Base-by-base conservation (phyloP, 2,797 vertebrate genomes). In the Sebastes flavidus region DNA sequence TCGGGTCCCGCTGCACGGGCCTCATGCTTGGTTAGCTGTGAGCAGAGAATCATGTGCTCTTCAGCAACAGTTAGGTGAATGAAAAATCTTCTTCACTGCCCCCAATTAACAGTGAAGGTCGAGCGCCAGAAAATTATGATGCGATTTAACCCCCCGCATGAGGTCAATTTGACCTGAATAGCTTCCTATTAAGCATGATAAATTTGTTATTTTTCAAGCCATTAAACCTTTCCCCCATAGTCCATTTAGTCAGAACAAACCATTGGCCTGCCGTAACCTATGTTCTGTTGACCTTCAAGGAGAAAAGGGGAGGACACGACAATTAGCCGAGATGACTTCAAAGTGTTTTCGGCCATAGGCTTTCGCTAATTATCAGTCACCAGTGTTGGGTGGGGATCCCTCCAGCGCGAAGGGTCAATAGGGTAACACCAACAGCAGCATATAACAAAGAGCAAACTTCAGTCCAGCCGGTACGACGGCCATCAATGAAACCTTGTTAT, bases 111-210 rank as follows among this genome's bases (percentile, higher is more conserved):
- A 89, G 81, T 87, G 90, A 95, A 92, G 89, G 85, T 91, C 74
- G 80, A 93, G 87, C 59, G 72, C 80, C 88, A 92, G 92, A 92
- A 95, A 92, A 89, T 91, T 90, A 90, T 92, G 87, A 94, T 93
- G 93, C 80, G 83, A 94, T 94, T 94, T 94, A 94, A 93, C 92
- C 92, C 90, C 86, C 92, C 3, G 71, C 90, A 94, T 93, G 92
- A 92, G 92, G 91, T 95, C 92, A 94, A 94, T 93, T 96, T 94
- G 86, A 93, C 90, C 91, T 90, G 89, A 94, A 93, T 92, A 89
- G 93, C 90, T 90, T 93, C 83, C 72, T 84, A 93, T 94, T 94
- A 91, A 94, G 92, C 93, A 92, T 93, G 92, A 94, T 90, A 92
- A 89, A 91, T 89, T 82, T 93, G 89, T 94, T 93, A 88, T 94